Evolutionary conservation across 2,113 vertebrate genomes (phyloP).

Genomic region (Opisthocomus hoazin): DNA sequence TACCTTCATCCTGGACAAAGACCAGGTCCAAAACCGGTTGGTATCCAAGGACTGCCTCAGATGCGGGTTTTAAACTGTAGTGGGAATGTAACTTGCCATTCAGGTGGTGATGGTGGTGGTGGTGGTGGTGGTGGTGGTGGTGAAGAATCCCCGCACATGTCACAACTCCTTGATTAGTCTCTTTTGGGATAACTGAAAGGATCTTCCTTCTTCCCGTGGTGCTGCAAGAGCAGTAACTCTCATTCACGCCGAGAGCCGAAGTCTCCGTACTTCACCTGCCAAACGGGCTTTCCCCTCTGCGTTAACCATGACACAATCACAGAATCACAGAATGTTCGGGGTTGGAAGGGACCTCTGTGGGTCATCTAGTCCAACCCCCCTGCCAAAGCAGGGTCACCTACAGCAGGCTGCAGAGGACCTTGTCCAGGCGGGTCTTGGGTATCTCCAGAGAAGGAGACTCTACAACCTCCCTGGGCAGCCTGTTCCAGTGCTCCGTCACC

Average conservation of each 20-base stretch:
- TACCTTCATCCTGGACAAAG: background rate
- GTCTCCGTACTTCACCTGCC: background rate
- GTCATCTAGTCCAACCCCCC: too few relatives aligned
- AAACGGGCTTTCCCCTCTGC: background rate
- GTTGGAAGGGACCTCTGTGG: too few relatives aligned
- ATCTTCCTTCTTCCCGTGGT: background rate
- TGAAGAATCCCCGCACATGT: background rate
- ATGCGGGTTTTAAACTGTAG: background rate
- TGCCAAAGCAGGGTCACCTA: too few relatives aligned
- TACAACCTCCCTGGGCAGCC: too few relatives aligned
- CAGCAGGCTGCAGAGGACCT: too few relatives aligned
- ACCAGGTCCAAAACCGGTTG: background rate
- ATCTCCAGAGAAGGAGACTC: too few relatives aligned
- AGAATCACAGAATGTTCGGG: too few relatives aligned
- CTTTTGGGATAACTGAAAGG: background rate
- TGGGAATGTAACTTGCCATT: background rate
- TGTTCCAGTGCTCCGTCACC: too few relatives aligned
- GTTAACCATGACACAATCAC: too few relatives aligned
- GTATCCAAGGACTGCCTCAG: background rate
- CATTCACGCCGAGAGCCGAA: fast-evolving
- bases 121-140: background rate
- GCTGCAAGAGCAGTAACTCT: background rate
- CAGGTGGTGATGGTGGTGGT: fast-evolving
- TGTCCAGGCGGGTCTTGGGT: too few relatives aligned
- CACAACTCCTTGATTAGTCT: background rate